Evolutionary conservation across 2,888 invertebrate species (phyloP), one percentile per base, ranked within the genome.

Genomic region (Encarsia formosa): DNA sequence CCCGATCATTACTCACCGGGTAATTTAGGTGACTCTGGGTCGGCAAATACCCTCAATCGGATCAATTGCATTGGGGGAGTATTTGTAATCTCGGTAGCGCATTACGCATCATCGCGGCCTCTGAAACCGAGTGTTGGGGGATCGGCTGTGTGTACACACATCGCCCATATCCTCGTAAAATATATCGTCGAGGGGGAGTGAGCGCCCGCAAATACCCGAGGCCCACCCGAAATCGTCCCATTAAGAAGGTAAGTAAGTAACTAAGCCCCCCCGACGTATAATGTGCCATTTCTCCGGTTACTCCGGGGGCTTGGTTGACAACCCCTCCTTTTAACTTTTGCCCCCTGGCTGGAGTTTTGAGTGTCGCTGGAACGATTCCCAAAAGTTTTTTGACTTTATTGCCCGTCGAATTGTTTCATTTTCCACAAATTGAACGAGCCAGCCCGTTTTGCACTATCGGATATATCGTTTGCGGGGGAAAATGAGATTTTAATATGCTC

Each of bases 161-260:
- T n/a, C n/a, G 5, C 5, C 32, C 26, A 26, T n/a, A n/a, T n/a
- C n/a, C n/a, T n/a, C n/a, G n/a, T n/a, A n/a, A n/a, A n/a, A n/a
- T n/a, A 32, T 32, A 13, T 13, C 5, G 32, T n/a, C 32, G 32
- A 32, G n/a, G 13, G 32, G n/a, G 32, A 5, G 32, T 4, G 32
- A 13, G 32, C n/a, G 4, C 41, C n/a, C n/a, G n/a, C n/a, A n/a
- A n/a, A n/a, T n/a, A n/a, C n/a, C n/a, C n/a, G n/a, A n/a, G n/a
- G n/a, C n/a, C n/a, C n/a, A n/a, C n/a, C 19, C 46, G 35, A 46
- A 49, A 49, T 54, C 49, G 34, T 16, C 20, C 49, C 49, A 54
- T 54, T 54, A 49, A 41, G 46, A 19, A 49, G 43, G 46, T 46
- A 46, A 34, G 42, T 49, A 45, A 46, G 22, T 16, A 22, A n/a